Base-by-base conservation (phyloP, 2,888 invertebrate genomes). In the Buathra laborator region DNA sequence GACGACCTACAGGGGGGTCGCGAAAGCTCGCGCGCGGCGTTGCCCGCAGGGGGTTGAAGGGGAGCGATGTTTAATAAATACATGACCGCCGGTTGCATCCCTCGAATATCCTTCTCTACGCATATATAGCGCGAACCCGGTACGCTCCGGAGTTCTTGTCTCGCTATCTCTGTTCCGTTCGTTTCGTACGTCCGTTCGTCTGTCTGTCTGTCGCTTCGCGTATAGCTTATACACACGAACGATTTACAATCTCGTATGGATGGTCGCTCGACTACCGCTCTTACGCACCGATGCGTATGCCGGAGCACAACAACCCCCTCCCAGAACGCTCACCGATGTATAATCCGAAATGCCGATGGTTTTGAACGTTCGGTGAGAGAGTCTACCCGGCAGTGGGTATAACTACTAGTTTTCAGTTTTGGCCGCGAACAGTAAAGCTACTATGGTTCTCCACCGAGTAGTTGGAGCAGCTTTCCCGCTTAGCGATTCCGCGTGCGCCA, bases 1-100 rank as follows among this genome's bases (percentile, higher is more conserved):
- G 59, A 62, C 29, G 59, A 62, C 12, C 14, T 29, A n/a, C 10
- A 19, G 70, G 48, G 16, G 10, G 74, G 70, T 62, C 44, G 62
- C 59, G 59, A 59, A 29, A 29, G 46, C 59, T n/a, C 51, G 4
- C 44, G 64, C 16, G 53, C 4, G 10, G n/a, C 19, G 7, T 6
- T 16, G 72, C 62, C 32, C 64, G 68, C 48, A 24, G 14, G 71
- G 67, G 79, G 29, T 59, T 44, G 66, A 71, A 81, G 81, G 86
- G 72, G 77, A 72, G 74, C 81, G 81, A 88, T 89, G 90, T 90
- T 90, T 90, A 90, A 90, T 91, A 90, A 90, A 90, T 91, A 90
- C 90, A 90, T 86, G 88, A 87, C 85, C 87, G 79, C 77, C 77
- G 85, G 81, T 79, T 9, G 68, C 82, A 82, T 53, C 70, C 67